Conservation (phyloP, 2,888 invertebrate species). For the Proisotoma minuta region DNA sequence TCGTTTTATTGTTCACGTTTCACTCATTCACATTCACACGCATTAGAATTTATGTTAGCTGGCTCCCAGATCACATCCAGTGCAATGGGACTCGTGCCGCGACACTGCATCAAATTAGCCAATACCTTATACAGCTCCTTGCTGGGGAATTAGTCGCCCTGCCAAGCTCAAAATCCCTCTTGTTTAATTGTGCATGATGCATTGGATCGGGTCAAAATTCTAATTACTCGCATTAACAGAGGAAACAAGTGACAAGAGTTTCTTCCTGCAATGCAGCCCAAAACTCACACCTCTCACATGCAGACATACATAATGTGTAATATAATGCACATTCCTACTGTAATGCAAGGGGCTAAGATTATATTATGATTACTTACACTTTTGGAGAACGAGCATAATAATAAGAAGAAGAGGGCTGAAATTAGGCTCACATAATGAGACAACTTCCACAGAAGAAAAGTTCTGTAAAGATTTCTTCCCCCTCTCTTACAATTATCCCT, state of each 20-base stretch:
- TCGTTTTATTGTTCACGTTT: constrained; percentile 3
- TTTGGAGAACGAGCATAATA: background rate
- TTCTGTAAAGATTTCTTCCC: background rate
- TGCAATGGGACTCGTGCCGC: background rate
- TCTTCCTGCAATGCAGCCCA: background rate
- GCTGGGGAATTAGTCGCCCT: background rate
- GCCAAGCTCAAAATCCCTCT: background rate
- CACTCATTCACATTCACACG: constrained; percentile 4
- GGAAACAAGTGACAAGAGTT: too few species aligned
- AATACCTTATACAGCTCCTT: background rate
- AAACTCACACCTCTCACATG: background rate
- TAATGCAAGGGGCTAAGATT: background rate
- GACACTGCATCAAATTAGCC: background rate
- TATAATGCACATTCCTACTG: background rate
- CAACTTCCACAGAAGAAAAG: background rate
- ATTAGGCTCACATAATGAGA: background rate
- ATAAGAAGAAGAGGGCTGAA: constrained; percentile 1
- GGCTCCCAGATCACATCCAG: background rate
- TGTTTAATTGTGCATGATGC: background rate
- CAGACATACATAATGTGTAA: background rate
- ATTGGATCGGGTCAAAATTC: background rate
- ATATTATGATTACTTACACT: constrained; percentile 4
- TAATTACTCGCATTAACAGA: too few species aligned
- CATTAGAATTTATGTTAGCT: background rate
- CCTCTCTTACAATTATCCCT: background rate